phyloP scores from a whole-genome alignment of 53 echinoderm and acorn worm genomes.

The Echinometra lucunter region DNA sequence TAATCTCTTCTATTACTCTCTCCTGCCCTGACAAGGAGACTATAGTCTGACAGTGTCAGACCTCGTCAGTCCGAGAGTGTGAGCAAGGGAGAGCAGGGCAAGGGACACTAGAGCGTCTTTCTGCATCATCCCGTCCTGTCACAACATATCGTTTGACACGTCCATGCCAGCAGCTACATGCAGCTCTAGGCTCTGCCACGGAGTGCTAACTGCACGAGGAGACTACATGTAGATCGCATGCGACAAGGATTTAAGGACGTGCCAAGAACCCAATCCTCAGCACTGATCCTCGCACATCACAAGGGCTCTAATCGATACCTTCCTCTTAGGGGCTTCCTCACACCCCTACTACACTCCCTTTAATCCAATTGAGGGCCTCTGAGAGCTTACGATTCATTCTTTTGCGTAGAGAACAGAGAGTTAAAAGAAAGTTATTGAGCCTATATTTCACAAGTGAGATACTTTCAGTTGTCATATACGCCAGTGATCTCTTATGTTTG shows the following conservation, averaged over 20 bases:
- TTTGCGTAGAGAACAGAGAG: neutral
- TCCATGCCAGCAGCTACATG: neutral
- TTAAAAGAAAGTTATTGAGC: conserved; percentile 1
- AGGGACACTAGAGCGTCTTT: neutral
- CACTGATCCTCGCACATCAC: conserved; percentile 43
- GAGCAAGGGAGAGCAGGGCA: neutral
- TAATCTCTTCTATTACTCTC: neutral
- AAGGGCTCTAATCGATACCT: conserved; percentile 51
- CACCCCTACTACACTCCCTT: conserved; percentile 1
- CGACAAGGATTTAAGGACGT: conserved; percentile 20
- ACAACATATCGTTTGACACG: neutral
- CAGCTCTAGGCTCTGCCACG: neutral
- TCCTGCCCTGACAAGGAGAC: neutral
- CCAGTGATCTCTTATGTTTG: neutral
- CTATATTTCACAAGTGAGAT: neutral
- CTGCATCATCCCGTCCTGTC: neutral
- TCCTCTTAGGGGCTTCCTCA: neutral
- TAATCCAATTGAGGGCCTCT: conserved; percentile 16
- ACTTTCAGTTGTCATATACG: neutral
- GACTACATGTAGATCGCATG: conserved; percentile 5
- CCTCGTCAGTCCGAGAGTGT: neutral
- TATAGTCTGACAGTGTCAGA: neutral
- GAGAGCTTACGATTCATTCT: neutral
- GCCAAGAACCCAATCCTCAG: neutral
- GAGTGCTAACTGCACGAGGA: neutral